A percentile compares a stretch with the other conserved stretches of the same genome.
Conservation (phyloP, 2,888 invertebrate genomes). For the Brassicogethes aeneus region DNA sequence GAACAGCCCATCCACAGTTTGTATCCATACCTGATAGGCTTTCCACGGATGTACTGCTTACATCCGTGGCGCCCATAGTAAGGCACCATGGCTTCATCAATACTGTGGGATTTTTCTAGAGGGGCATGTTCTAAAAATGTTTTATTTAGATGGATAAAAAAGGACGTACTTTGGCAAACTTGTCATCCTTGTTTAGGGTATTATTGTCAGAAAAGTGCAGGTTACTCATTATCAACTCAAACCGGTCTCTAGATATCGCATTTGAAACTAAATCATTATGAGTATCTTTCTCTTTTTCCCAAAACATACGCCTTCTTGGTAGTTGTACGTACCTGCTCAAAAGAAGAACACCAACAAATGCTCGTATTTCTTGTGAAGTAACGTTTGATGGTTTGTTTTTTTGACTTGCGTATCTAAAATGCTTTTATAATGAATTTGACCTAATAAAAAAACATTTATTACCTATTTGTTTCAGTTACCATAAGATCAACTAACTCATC, state of each 20-base stretch:
- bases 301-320: conserved; percentile 14
- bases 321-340: not conserved
- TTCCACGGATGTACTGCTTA: too few species aligned
- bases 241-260: conserved; percentile 24
- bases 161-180: conserved; percentile 23
- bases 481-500: conserved; percentile 11
- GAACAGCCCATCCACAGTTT: conserved; percentile 25
- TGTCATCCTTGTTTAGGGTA: conserved; percentile 14
- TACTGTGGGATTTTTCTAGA: conserved; percentile 22
- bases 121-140: conserved; percentile 21
- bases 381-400: conserved; percentile 1
- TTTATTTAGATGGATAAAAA: conserved; percentile 21
- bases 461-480: conserved; percentile 5
- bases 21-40: too few species aligned
- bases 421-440: not conserved
- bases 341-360: not conserved
- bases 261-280: conserved; percentile 10
- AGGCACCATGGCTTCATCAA: too few species aligned
- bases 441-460: conserved; percentile 4
- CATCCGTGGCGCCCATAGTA: conserved; percentile 30
- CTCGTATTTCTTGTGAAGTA: not conserved
- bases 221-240: conserved; percentile 25
- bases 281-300: too few species aligned
- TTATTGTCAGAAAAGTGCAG: conserved; percentile 10
- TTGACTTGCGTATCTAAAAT: not conserved